Evolutionary conservation across 1,140 invertebrate genomes (phyloP).

Genomic region (Meloidogyne hapla): DNA sequence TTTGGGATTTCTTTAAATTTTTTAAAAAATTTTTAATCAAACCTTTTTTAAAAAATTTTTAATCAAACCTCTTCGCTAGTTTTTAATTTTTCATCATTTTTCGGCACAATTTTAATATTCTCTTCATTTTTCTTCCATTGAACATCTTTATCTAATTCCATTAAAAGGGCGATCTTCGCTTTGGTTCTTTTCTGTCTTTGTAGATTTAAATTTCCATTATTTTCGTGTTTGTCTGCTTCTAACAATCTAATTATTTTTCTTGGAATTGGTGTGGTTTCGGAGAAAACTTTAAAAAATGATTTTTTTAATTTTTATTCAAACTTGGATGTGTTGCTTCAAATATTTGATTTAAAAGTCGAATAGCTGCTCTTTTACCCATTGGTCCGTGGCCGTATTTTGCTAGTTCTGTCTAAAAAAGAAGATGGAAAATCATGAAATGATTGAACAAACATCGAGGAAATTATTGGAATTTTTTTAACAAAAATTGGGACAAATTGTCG

Average conservation of each 20-base stretch:
- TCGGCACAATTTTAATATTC: not conserved
- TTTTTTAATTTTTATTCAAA: not conserved
- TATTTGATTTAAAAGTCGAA: slow-evolving; percentile 25
- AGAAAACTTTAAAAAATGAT: not conserved
- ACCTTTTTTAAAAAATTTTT: too few relatives aligned
- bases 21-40: too few relatives aligned
- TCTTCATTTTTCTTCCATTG: not conserved
- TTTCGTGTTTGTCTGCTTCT: not conserved
- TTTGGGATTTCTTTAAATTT: not conserved
- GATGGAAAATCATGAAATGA: not conserved
- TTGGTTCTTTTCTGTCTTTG: slow-evolving; percentile 14
- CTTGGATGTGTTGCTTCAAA: slow-evolving; percentile 28
- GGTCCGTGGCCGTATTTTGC: slow-evolving; percentile 25
- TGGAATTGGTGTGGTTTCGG: slow-evolving; percentile 17
- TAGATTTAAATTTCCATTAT: not conserved
- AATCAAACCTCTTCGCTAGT: not conserved
- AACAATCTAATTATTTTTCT: slow-evolving; percentile 9
- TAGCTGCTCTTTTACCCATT: slow-evolving; percentile 25
- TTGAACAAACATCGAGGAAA: not conserved
- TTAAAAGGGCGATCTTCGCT: not conserved
- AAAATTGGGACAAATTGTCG: not conserved
- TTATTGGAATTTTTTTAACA: too few relatives aligned
- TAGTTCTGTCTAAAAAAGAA: slow-evolving; percentile 15
- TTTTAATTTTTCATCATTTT: not conserved
- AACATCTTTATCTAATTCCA: slow-evolving; percentile 10